phyloP scores from a whole-genome alignment of 2,113 vertebrate species.

The Sclerurus mexicanus region DNA sequence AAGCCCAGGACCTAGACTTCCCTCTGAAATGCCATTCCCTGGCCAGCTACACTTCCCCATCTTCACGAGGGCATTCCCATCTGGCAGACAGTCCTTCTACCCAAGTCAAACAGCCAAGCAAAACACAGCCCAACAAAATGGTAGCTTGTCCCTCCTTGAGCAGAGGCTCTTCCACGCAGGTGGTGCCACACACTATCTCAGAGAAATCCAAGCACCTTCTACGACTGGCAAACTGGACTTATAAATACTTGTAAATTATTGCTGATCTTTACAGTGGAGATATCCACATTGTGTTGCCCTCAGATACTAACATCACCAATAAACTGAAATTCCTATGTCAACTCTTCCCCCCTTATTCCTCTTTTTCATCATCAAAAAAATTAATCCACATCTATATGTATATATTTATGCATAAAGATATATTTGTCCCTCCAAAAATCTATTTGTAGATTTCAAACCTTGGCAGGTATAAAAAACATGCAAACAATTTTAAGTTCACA shows the following conservation, averaged over 20 bases:
- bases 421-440: neutral
- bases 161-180: neutral
- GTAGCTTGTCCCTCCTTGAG: neutral
- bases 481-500: neutral
- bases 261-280: neutral
- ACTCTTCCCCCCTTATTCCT: neutral
- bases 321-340: neutral
- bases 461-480: neutral
- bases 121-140: rapidly evolving
- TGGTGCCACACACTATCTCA: neutral
- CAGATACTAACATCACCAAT: neutral
- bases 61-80: rapidly evolving
- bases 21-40: neutral
- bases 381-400: neutral
- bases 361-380: neutral
- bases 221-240: neutral
- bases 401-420: neutral
- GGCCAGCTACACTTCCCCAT: neutral
- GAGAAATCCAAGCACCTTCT: neutral
- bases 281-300: neutral
- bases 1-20: neutral
- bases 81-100: neutral
- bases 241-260: neutral
- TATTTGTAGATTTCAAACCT: neutral
- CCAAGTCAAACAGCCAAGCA: neutral